Evolutionary conservation across 1,140 invertebrate species (phyloP).

Genomic region (Chelonus insularis): DNA sequence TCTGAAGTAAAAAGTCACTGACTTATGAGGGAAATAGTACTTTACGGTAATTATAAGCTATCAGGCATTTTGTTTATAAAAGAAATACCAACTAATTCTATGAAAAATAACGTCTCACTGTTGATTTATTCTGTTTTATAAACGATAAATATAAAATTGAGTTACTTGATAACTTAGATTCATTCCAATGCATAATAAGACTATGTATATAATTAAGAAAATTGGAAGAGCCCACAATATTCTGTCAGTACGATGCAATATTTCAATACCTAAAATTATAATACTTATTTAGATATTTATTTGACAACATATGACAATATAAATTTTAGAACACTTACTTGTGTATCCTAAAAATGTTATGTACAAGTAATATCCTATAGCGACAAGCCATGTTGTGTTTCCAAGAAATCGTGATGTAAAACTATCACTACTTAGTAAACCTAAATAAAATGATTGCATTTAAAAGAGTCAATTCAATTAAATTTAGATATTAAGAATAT

Average conservation of each 20-base stretch:
- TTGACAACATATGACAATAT: not conserved
- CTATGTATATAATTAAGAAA: conserved; percentile 77
- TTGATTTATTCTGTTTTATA: conserved; percentile 44
- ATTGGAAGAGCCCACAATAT: conserved; percentile 86
- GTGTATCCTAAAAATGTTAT: conserved; percentile 98
- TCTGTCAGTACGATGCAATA: conserved; percentile 84
- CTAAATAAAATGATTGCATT: conserved; percentile 60
- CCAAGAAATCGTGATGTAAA: conserved; percentile 83
- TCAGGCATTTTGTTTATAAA: no score
- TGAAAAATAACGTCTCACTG: not conserved
- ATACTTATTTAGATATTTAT: conserved; percentile 14
- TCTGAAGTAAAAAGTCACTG: no score
- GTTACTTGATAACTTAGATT: conserved; percentile 77
- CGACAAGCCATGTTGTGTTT: conserved; percentile 93
- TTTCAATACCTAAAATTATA: conserved; percentile 80
- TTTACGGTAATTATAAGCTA: no score
- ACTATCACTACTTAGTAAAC: conserved; percentile 73
- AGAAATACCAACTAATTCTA: not conserved
- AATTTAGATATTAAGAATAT: no score
- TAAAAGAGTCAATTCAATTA: no score
- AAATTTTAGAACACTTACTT: conserved; percentile 69
- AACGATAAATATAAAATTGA: conserved; percentile 78
- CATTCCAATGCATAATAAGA: conserved; percentile 72
- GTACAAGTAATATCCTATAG: conserved; percentile 91
- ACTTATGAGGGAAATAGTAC: no score